A percentile compares a stretch with the other conserved stretches of the same genome.
phyloP scores from a whole-genome alignment of 2,888 invertebrate species.

The Lycophotia porphyrea region DNA sequence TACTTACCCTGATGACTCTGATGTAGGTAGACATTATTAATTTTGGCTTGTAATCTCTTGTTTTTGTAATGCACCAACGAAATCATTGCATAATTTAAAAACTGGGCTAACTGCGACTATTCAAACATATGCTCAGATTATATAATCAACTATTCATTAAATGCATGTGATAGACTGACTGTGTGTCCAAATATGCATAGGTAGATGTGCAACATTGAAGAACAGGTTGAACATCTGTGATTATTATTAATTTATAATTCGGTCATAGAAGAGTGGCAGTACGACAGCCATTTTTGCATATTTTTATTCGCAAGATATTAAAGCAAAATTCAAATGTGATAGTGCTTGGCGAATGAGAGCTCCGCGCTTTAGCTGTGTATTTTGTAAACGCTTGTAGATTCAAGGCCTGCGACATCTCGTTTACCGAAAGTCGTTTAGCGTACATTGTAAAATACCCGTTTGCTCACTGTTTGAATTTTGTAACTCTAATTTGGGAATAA shows the following conservation, averaged over 20 bases:
- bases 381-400: constrained; percentile 80
- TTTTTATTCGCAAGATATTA: constrained; percentile 58
- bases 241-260: constrained; percentile 26
- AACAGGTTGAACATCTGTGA: constrained; percentile 19
- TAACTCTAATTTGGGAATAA: constrained; percentile 72
- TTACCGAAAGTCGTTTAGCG: constrained; percentile 84
- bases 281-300: constrained; percentile 30
- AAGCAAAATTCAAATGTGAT: constrained; percentile 77
- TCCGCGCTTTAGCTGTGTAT: constrained; percentile 72
- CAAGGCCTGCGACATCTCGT: constrained; percentile 86
- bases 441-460: constrained; percentile 83
- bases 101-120: constrained; percentile 29
- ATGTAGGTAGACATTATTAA: constrained; percentile 72
- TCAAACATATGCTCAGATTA: constrained; percentile 30
- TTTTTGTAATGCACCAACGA: constrained; percentile 51
- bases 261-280: constrained; percentile 17
- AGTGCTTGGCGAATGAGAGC: constrained; percentile 72
- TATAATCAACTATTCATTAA: constrained; percentile 27
- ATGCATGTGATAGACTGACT: constrained; percentile 35
- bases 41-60: constrained; percentile 74
- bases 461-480: constrained; percentile 71
- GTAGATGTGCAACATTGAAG: constrained; percentile 37
- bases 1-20: constrained; percentile 73
- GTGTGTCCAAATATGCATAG: constrained; percentile 36
- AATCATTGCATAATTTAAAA: constrained; percentile 51